Evolutionary conservation across 1,140 invertebrate genomes (phyloP).

Genomic region (Sarcophaga peregrina): DNA sequence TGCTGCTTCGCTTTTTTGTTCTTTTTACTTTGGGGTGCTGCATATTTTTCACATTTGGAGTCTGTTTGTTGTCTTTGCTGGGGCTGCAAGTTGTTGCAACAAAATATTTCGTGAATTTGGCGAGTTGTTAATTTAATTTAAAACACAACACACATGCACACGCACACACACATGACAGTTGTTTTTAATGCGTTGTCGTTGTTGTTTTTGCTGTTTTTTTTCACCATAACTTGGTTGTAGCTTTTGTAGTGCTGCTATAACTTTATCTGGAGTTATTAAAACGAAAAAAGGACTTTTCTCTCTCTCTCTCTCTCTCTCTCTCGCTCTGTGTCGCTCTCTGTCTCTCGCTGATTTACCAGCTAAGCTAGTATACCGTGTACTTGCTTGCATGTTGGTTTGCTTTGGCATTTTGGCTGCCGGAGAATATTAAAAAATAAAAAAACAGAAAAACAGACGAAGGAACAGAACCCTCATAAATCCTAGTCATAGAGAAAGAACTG

Average conservation of each 20-base stretch:
- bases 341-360: neutral
- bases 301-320: no score
- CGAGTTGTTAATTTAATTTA: conserved; percentile 41
- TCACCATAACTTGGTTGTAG: neutral
- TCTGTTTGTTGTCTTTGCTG: neutral
- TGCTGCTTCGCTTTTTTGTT: no score
- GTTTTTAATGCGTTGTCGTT: conserved; percentile 16
- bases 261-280: conserved; percentile 35
- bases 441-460: neutral
- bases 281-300: conserved; percentile 25
- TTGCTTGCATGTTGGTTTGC: neutral
- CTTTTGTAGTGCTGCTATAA: neutral
- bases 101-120: conserved; percentile 36
- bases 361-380: no score
- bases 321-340: neutral
- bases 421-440: conserved; percentile 16
- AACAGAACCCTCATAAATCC: conserved; percentile 8
- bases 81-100: conserved; percentile 14
- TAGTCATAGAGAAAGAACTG: neutral
- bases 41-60: neutral
- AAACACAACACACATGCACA: neutral
- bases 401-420: neutral
- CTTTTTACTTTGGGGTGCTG: neutral
- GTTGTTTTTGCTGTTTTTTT: neutral
- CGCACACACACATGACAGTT: conserved; percentile 26